These are phyloP conservation scores for Byasa hedistus DNA, from an alignment of 2,888 invertebrate genomes.

Conservation along the genomic window DNA sequence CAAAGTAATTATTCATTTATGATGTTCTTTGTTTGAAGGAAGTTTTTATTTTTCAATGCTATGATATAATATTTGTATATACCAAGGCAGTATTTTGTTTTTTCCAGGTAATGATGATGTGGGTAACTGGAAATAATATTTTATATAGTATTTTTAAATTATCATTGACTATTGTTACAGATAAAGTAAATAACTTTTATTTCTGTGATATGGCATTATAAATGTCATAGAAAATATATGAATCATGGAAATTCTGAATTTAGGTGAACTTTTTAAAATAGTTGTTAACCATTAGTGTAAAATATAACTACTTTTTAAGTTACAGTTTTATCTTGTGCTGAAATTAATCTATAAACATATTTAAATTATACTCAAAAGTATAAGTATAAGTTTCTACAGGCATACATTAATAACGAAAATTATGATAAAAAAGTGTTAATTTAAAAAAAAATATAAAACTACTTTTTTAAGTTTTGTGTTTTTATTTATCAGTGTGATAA, in stretches of 20 bases:
- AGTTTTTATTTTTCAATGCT: background rate
- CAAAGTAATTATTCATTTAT: conserved; percentile 25
- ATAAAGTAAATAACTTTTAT: background rate
- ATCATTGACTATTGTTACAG: background rate
- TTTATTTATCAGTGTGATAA: too few relatives aligned
- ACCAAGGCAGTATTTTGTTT: conserved; percentile 2
- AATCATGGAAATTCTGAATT: background rate
- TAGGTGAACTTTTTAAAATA: background rate
- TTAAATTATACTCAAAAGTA: too few relatives aligned
- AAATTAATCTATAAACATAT: too few relatives aligned
- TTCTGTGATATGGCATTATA: background rate
- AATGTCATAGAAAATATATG: background rate
- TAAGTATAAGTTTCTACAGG: too few relatives aligned
- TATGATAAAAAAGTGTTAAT: too few relatives aligned
- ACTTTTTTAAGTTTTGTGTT: too few relatives aligned
- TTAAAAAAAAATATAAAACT: too few relatives aligned
- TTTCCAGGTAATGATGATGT: conserved; percentile 1
- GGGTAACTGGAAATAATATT: background rate
- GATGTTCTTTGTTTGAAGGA: background rate
- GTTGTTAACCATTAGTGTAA: background rate
- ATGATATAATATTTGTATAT: background rate
- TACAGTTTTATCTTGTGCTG: too few relatives aligned
- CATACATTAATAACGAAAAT: too few relatives aligned
- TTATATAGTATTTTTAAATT: background rate
- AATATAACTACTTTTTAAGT: too few relatives aligned